Evolutionary conservation across 2,113 vertebrate species (phyloP).

Genomic region (Fukomys damarensis): DNA sequence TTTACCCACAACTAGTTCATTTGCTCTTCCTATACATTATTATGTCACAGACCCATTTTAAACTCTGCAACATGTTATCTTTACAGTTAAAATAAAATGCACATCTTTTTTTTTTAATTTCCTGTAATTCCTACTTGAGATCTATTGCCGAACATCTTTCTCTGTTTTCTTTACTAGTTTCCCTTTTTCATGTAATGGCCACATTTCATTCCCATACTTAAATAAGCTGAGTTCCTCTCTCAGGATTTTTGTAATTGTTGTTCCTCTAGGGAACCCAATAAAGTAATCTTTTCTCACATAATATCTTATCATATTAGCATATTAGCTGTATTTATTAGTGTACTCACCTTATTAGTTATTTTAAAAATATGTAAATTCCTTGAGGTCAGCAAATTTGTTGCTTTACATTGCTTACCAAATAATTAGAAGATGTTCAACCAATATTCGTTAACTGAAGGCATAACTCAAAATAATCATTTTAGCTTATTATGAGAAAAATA

Average conservation of each 20-base stretch:
- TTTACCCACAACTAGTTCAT: background rate
- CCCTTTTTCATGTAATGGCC: background rate
- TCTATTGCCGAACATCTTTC: background rate
- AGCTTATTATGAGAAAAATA: background rate
- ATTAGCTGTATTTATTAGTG: background rate
- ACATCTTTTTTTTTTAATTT: background rate
- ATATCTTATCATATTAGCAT: background rate
- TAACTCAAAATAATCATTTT: background rate
- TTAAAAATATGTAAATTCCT: background rate
- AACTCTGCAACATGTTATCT: background rate
- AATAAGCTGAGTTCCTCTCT: background rate
- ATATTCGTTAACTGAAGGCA: background rate
- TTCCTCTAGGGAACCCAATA: background rate
- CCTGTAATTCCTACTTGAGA: background rate
- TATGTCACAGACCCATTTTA: background rate
- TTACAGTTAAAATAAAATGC: background rate
- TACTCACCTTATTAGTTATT: background rate
- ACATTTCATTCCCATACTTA: background rate
- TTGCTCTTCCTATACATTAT: background rate
- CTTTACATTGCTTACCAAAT: background rate
- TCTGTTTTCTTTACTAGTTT: background rate
- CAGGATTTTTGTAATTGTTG: background rate
- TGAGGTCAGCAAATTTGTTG: background rate
- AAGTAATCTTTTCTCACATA: background rate
- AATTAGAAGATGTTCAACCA: background rate